Evolutionary conservation across 1,140 invertebrate species (phyloP).

Genomic region (Bombyx mori): ASM3026992v2 NC_085120.1:8946001-8946500

Average conservation of each 20-base stretch:
- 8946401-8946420: not conserved
- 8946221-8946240: not conserved
- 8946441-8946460: not conserved
- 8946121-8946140: not conserved
- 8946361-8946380: not conserved
- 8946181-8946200: not conserved
- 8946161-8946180: not conserved
- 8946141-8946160: too few species aligned
- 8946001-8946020: too few species aligned
- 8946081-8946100: not conserved
- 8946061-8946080: too few species aligned
- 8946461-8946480: not conserved
- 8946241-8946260: constrained; percentile 4
- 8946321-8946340: constrained; percentile 16
- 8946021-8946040: too few species aligned
- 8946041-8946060: too few species aligned
- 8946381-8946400: not conserved
- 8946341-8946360: constrained; percentile 20
- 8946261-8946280: constrained; percentile 13
- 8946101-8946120: not conserved
- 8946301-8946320: constrained; percentile 15
- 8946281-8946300: constrained; percentile 15
- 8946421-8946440: not conserved
- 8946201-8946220: not conserved
- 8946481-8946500: not conserved